Base-by-base conservation (phyloP, 2,113 vertebrate species). In the Phrynocephalus versicolor region DNA sequence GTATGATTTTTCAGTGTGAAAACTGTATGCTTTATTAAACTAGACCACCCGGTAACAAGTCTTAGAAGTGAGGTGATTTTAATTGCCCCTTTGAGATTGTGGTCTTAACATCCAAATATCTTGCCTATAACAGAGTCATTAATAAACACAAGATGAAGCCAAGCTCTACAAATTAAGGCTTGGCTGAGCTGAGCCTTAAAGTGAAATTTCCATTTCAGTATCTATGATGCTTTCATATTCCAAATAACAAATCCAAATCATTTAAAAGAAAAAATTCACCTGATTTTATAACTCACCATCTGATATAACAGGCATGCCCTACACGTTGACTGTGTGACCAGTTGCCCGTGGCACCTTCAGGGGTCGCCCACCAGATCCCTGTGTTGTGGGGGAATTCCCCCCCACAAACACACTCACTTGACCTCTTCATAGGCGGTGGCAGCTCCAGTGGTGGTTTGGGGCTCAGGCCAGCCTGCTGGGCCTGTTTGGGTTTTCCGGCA, bases 81-180 rank as follows among this genome's bases (percentile, higher is more conserved):
- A 85, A 87, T 88, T 79, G 41, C 60, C 88, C 90, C 85, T 80
- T 72, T 55, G 91, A 93, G 91, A 89, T 82, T 85, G 85, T 30
- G 84, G 64, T 85, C 81, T 89, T 91, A 94, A 90, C 87, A 89
- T 88, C 90, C 93, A 79, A 83, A 91, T 91, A 90, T 85, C 27
- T 91, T 85, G 73, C 86, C 90, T 90, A 35, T 77, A 84, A 70
- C 57, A 91, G 88, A 83, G 81, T 76, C 60, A 87, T 91, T 91
- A 83, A 88, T 89, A 82, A 85, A 92, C 62, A 92, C 67, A 87
- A 89, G 67, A 70, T 64, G 90, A 84, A 88, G 89, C 84, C 84
- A 62, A 41, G 33, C 85, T 91, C 88, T 74, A 88, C 83, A 65
- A 94, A 90, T 75, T 77, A 15, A 58, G 33, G 23, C 1, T 74